Evolutionary conservation across 2,797 vertebrate genomes (phyloP).

Genomic region (Peromyscus melanophrys): DNA sequence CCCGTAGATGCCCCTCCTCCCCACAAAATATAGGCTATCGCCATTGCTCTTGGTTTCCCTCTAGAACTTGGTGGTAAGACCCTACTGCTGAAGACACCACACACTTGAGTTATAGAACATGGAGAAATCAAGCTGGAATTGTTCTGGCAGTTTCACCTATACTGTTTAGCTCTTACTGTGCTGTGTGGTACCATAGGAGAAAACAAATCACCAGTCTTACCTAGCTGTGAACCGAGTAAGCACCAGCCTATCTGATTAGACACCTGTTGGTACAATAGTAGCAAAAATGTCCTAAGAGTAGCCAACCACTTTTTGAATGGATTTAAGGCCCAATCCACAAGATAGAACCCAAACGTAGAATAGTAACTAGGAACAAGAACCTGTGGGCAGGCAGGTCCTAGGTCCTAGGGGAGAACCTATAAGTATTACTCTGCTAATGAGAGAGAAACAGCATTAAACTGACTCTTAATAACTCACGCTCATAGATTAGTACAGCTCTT

Average conservation of each 20-base stretch:
- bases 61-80: background rate
- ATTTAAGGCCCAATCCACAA: background rate
- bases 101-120: background rate
- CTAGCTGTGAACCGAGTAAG: background rate
- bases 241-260: background rate
- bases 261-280: background rate
- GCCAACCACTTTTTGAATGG: background rate
- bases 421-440: background rate
- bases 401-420: too few species aligned
- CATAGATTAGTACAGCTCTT: background rate
- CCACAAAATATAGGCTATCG: too few species aligned
- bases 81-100: background rate
- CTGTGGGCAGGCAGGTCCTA: background rate
- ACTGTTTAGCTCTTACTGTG: background rate
- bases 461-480: background rate
- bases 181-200: too few species aligned
- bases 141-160: background rate
- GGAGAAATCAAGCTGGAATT: background rate
- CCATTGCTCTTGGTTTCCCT: background rate
- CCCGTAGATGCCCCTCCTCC: fast-evolving
- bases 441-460: background rate
- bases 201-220: too few species aligned
- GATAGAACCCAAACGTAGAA: background rate
- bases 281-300: background rate
- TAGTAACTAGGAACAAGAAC: background rate